Percentiles rank a stretch among this genome's conserved stretches.
phyloP scores from a whole-genome alignment of 2,797 vertebrate genomes.

The Typhlichthys eigenmanni region DNA sequence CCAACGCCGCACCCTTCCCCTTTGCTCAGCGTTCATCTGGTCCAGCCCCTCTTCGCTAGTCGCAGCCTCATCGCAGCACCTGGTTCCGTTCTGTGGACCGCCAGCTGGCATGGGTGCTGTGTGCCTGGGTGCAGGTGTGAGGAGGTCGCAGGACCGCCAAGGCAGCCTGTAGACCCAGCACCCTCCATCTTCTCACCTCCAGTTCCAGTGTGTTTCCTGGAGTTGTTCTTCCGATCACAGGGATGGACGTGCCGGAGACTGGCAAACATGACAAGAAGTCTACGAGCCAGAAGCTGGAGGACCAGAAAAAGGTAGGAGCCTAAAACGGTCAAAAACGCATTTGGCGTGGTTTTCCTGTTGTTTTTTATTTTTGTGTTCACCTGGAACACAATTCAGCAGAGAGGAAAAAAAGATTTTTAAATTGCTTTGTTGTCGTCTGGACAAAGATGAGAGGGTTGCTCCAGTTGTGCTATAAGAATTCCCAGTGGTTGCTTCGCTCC shows the following conservation, averaged over 20 bases:
- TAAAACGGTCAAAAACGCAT: too few species aligned
- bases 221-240: conserved; percentile 71
- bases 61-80: conserved; percentile 7
- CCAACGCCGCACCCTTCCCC: background rate
- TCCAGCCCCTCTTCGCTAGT: background rate
- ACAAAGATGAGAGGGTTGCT: conserved; percentile 38
- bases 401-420: conserved; percentile 34
- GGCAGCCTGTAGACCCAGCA: conserved; percentile 64
- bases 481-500: conserved; percentile 39
- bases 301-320: conserved; percentile 94
- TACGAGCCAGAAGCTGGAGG: conserved; percentile 95
- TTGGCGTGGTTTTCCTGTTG: background rate
- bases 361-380: conserved; percentile 8
- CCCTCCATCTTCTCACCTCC: conserved; percentile 25
- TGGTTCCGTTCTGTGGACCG: conserved; percentile 9
- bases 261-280: conserved; percentile 95
- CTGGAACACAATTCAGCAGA: background rate
- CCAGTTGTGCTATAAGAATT: conserved; percentile 48
- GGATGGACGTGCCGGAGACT: conserved; percentile 96
- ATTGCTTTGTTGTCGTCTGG: conserved; percentile 37
- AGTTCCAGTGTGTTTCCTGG: conserved; percentile 59
- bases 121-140: conserved; percentile 64
- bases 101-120: conserved; percentile 61
- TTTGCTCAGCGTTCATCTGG: background rate
- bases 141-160: conserved; percentile 60